Evolutionary conservation across 2,888 invertebrate genomes (phyloP), one percentile per base, ranked within the genome.

Genomic region (Seira ritae): DNA sequence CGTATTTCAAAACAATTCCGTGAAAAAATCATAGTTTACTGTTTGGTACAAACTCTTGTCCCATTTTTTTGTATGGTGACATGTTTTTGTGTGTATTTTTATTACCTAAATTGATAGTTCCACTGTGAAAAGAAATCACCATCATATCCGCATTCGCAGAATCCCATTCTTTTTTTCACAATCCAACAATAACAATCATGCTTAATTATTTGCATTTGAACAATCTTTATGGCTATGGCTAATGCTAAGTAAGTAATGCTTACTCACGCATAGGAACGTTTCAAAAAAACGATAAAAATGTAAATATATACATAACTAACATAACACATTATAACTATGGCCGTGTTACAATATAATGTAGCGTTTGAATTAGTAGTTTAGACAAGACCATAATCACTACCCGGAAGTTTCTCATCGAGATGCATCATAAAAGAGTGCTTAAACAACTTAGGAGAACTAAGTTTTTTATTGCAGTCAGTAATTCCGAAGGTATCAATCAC

Each of bases 381-480:
- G 62, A 20, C 20, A 1, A 62, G 20, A 31, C 31, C 10, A n/a
- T 62, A 62, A 62, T 62, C 62, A 20, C 62, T 62, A 66, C 74
- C 74, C 74, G 74, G 74, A 74, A 74, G 74, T 74, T 74, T 42
- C 74, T 74, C 74, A 74, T 74, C 62, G n/a, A 62, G 62, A 62
- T 20, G 62, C 62, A 62, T 20, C 62, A 62, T 62, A 62, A 62
- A 62, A 50, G 17, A 20, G 62, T n/a, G 10, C 22, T 62, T 8
- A 62, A 62, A 62, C n/a, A 62, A 62, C 62, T 62, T 62, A 8
- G n/a, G 20, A 62, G n/a, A 62, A 62, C 2, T 8, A 20, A 62
- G 20, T 62, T 62, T 62, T 62, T 62, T 62, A 62, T 62, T 62
- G 62, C 19, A 20, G 62, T 62, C 62, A 62, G 62, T 62, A 19